These are phyloP conservation scores for Tigriopus californicus DNA, from an alignment of 2,888 invertebrate species.

Conservation along the genomic window DNA sequence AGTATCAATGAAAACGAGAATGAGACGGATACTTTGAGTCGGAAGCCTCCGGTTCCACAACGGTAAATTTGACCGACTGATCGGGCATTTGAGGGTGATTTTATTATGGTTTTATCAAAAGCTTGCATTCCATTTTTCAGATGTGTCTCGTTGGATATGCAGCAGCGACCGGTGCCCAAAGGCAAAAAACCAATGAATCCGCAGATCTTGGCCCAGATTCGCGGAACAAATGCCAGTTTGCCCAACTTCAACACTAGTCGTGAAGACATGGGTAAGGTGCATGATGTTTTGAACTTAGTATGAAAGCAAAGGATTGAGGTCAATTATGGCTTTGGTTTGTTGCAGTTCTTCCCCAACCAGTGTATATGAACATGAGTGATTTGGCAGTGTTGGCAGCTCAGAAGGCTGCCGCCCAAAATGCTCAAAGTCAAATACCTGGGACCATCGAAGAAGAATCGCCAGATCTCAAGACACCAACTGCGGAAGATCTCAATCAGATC, in stretches of 20 bases:
- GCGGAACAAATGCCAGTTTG: neutral
- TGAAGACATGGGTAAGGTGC: constrained; percentile 9
- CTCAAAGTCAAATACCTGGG: neutral
- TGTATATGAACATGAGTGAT: constrained; percentile 83
- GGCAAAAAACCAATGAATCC: too few species aligned
- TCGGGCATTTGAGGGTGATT: too few species aligned
- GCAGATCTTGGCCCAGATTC: too few species aligned
- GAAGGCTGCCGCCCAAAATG: constrained; percentile 31
- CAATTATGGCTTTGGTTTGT: neutral
- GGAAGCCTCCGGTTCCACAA: constrained; percentile 11
- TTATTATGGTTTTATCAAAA: too few species aligned
- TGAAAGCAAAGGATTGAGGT: neutral
- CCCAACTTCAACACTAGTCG: neutral
- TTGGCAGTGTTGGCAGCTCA: constrained; percentile 59
- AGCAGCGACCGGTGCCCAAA: too few species aligned
- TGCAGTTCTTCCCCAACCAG: constrained; percentile 41
- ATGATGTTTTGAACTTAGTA: neutral
- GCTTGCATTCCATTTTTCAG: too few species aligned
- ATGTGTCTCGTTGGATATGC: too few species aligned
- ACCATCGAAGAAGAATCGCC: neutral
- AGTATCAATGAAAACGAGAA: neutral
- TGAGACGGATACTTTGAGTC: neutral
- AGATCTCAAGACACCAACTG: constrained; percentile 15
- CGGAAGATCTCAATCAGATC: constrained; percentile 4
- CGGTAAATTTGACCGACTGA: constrained; percentile 2